Conservation (phyloP, 2,797 vertebrate genomes). For the Acanthurus tractus region DNA sequence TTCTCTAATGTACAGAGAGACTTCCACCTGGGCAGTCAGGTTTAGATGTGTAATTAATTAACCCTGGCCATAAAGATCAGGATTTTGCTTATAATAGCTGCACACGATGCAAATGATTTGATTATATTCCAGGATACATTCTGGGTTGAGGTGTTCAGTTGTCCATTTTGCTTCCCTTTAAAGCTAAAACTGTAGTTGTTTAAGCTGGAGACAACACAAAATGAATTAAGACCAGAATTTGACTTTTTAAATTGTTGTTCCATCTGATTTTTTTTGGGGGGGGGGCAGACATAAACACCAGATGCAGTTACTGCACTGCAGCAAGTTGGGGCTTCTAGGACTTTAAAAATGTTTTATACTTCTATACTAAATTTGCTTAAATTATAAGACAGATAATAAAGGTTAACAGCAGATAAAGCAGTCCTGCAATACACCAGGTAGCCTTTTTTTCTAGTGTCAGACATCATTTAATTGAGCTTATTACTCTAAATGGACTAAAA, state of each 20-base stretch:
- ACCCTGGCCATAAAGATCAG: background rate
- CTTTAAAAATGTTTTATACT: too few species aligned
- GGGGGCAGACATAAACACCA: too few species aligned
- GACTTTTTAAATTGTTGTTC: background rate
- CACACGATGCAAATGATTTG: background rate
- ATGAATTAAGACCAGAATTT: background rate
- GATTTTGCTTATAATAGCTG: background rate
- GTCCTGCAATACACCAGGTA: background rate
- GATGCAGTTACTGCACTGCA: background rate
- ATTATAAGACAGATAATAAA: background rate
- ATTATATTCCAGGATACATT: background rate
- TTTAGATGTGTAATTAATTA: background rate
- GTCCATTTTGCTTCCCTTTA: background rate
- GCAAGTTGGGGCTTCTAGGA: background rate
- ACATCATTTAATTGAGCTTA: too few species aligned
- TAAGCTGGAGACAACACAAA: background rate
- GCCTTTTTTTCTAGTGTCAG: too few species aligned
- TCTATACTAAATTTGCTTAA: too few species aligned
- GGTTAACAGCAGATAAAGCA: background rate
- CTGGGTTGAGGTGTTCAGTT: background rate
- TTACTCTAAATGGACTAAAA: too few species aligned
- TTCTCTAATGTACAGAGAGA: too few species aligned
- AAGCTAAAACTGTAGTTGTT: background rate
- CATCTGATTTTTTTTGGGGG: background rate
- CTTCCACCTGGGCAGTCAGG: too few species aligned